Percentiles rank a stretch among this genome's conserved stretches.
These are phyloP conservation scores for Gonatopus flavifemur DNA, from an alignment of 1,140 invertebrate species.

Conservation along the genomic window DNA sequence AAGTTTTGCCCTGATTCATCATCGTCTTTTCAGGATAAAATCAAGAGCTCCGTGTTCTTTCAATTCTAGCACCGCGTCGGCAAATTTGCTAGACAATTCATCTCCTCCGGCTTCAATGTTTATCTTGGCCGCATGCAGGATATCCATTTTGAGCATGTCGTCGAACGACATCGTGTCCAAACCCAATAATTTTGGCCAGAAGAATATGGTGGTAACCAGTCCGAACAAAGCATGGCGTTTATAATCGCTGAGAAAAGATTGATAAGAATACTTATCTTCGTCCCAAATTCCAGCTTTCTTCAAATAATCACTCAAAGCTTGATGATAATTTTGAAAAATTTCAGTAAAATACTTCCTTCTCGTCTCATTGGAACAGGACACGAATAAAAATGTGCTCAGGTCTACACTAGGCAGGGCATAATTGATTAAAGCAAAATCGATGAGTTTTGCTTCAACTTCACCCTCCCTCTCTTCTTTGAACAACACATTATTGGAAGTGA, in stretches of 20 bases:
- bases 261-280: constrained; percentile 28
- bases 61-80: constrained; percentile 33
- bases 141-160: not conserved
- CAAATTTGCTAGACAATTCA: constrained; percentile 20
- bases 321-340: constrained; percentile 42
- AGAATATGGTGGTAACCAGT: constrained; percentile 39
- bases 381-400: constrained; percentile 49
- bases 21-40: not conserved
- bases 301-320: constrained; percentile 23
- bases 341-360: constrained; percentile 27
- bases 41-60: constrained; percentile 28
- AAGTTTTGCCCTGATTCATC: no score
- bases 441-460: constrained; percentile 33
- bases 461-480: constrained; percentile 26
- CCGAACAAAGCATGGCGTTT: constrained; percentile 39
- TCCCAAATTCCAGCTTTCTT: constrained; percentile 17
- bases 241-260: constrained; percentile 40
- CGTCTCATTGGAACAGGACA: constrained; percentile 33
- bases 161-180: not conserved
- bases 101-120: constrained; percentile 20
- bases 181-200: constrained; percentile 29
- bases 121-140: accelerated
- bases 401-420: constrained; percentile 50
- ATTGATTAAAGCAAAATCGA: constrained; percentile 48
- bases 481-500: constrained; percentile 48